Percentiles rank a stretch among this genome's conserved stretches.
These are phyloP conservation scores for Lasioglossum villosulum DNA, from an alignment of 2,888 invertebrate genomes.

Conservation along the genomic window DNA sequence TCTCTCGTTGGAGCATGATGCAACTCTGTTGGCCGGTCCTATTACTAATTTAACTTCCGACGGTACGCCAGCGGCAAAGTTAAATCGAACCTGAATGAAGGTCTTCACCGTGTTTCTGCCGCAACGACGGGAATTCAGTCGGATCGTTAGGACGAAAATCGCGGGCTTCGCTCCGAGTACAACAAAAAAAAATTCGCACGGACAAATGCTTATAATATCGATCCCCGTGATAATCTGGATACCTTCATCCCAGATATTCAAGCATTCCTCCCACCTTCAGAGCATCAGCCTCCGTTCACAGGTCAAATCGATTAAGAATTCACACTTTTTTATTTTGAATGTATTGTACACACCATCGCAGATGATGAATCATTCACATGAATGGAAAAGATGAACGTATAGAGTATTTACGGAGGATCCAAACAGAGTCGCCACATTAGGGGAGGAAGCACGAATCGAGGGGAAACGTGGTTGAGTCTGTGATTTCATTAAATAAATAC, in stretches of 20 bases:
- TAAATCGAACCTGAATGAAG: slow-evolving; percentile 70
- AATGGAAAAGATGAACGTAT: no score
- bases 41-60: slow-evolving; percentile 72
- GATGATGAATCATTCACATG: no score
- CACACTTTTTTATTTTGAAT: background rate
- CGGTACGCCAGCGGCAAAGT: slow-evolving; percentile 64
- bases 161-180: slow-evolving; percentile 8
- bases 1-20: slow-evolving; percentile 66
- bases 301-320: background rate
- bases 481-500: no score
- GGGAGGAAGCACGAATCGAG: no score
- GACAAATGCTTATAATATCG: background rate
- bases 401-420: no score
- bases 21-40: slow-evolving; percentile 63
- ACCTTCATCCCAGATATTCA: background rate
- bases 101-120: slow-evolving; percentile 63
- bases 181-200: background rate
- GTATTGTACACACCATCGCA: no score
- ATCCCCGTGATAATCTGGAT: background rate
- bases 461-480: no score
- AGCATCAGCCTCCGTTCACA: background rate
- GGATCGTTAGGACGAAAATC: slow-evolving; percentile 51
- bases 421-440: no score
- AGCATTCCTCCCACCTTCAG: background rate
- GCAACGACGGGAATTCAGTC: slow-evolving; percentile 53